A percentile compares a stretch with the other conserved stretches of the same genome.
Evolutionary conservation across 1,140 invertebrate species (phyloP).

Genomic region (Oedothorax gibbosus): DNA sequence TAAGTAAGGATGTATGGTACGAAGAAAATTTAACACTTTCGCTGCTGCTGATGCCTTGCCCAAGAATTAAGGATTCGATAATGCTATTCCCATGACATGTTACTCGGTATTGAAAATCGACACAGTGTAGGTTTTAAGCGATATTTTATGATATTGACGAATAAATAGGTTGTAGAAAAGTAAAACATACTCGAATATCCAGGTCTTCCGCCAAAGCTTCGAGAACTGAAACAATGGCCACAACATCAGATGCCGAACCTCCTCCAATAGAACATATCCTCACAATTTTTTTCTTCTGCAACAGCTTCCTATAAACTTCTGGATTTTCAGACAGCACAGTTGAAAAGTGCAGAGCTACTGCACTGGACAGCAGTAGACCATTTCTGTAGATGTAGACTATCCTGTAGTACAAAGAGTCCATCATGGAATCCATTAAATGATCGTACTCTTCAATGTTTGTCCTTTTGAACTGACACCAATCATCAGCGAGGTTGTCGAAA

Average conservation of each 20-base stretch:
- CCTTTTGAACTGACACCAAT: too few relatives aligned
- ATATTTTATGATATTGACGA: too few relatives aligned
- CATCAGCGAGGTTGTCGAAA: too few relatives aligned
- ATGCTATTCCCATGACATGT: too few relatives aligned
- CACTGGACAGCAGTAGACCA: slow-evolving; percentile 2
- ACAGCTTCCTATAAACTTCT: neutral
- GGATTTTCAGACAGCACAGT: neutral
- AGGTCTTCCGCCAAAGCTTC: neutral
- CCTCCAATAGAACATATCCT: slow-evolving; percentile 19
- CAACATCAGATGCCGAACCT: neutral
- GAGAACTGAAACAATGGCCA: neutral
- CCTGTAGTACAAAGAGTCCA: neutral
- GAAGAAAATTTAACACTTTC: too few relatives aligned
- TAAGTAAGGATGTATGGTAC: too few relatives aligned
- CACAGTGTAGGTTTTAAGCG: too few relatives aligned
- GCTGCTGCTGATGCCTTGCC: too few relatives aligned
- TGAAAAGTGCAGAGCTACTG: slow-evolving; percentile 1
- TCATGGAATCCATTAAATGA: neutral
- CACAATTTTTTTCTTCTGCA: neutral
- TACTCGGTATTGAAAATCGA: too few relatives aligned
- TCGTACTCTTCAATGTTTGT: too few relatives aligned
- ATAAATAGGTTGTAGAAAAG: too few relatives aligned
- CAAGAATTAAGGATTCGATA: too few relatives aligned
- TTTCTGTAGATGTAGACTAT: neutral
- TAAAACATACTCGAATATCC: neutral